Evolutionary conservation across 2,113 vertebrate species (phyloP), one percentile per base, ranked within the genome.

Genomic region (Gadus macrocephalus): DNA sequence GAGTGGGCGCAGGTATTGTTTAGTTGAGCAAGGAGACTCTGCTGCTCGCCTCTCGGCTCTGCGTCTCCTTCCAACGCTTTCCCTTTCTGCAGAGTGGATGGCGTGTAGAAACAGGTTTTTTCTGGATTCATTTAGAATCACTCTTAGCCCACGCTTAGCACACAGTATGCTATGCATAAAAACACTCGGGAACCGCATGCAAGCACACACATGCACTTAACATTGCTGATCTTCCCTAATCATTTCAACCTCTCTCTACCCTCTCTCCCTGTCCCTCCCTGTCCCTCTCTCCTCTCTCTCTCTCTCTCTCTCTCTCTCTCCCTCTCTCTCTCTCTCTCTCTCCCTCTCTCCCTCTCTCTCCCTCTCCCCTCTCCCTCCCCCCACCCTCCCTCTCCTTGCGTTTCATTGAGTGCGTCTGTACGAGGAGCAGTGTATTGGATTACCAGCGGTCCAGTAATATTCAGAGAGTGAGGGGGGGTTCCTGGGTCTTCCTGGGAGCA

Each of bases 401-500:
- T 83, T 81, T 86, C 77, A 74, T 64, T 79, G 78, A 85, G 67
- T 83, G 85, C 79, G 68, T 78, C 76, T 11, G 68, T 74, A 87
- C 83, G 86, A 85, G 72, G 69, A 77, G 80, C 78, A 69, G 77
- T 71, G 75, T 82, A 85, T 86, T 86, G 80, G 82, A 82, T 90
- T 87, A 85, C 83, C 82, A 67, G 81, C 73, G 67, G 84, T 85
- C 80, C 83, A 85, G 85, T 80, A 79, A 81, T 86, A 81, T 66
- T 85, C 88, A 89, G 87, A 86, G 86, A 77, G 75, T 73, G 42
- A 11, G 42, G 69, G 76, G 80, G 84, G 79, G 35, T 81, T 83
- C 82, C 86, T 87, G 67, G 0, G 62, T 65, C 12, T 9, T 49
- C 42, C 42, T 49, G 42, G 9, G 42, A 9, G 42, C 12, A 9